Evolutionary conservation across 2,113 vertebrate genomes (phyloP).

Genomic region (Laticauda laticaudata): DNA sequence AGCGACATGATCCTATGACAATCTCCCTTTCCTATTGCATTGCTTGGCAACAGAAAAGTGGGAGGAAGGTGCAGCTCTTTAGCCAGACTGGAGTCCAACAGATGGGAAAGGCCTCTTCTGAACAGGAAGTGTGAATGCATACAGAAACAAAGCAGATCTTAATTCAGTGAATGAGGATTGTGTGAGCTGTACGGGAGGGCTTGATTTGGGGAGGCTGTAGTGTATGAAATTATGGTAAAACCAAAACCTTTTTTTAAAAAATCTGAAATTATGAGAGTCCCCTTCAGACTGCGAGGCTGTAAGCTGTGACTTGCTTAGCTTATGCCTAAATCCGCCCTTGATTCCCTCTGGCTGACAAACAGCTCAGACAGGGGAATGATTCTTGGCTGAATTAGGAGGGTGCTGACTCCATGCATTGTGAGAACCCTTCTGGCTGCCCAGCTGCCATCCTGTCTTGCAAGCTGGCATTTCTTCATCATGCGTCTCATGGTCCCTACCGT

Average conservation of each 20-base stretch:
- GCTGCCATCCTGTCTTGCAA: background rate
- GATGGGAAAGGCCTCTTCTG: background rate
- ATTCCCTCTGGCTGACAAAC: background rate
- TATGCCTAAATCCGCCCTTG: background rate
- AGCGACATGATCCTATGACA: background rate
- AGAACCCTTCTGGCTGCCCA: background rate
- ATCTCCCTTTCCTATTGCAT: background rate
- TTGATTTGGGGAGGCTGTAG: background rate
- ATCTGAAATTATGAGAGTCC: background rate
- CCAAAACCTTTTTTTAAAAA: background rate
- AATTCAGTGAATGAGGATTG: background rate
- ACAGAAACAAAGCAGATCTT: background rate
- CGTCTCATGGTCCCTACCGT: background rate
- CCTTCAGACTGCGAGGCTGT: background rate
- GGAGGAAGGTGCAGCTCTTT: background rate
- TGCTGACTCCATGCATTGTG: background rate
- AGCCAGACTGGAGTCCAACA: background rate
- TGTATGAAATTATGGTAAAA: background rate
- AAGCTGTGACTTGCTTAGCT: background rate
- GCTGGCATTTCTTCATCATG: background rate
- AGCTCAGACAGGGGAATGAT: background rate
- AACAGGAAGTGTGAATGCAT: background rate
- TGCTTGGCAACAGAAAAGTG: background rate
- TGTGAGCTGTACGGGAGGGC: background rate
- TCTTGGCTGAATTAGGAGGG: background rate